phyloP scores from a whole-genome alignment of 1,140 invertebrate genomes.

The Yoshiicerus persimilis region DNA sequence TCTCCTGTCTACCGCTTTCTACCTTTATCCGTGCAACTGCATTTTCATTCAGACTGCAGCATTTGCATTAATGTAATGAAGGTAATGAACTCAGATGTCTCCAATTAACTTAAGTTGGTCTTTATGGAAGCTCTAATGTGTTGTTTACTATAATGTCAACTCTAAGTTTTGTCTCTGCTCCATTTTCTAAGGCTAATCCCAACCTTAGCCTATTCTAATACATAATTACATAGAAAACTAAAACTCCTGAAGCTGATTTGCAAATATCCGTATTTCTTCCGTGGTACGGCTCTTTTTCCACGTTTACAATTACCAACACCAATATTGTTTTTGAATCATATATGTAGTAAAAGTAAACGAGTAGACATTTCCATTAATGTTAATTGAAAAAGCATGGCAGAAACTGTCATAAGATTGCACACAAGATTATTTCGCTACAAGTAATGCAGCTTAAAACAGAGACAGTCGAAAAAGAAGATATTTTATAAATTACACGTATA shows the following conservation, averaged over 20 bases:
- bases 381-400: background rate
- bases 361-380: background rate
- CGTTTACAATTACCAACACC: too few species aligned
- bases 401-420: background rate
- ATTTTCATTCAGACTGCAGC: constrained; percentile 6
- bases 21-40: background rate
- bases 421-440: background rate
- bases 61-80: constrained; percentile 17
- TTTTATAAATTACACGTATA: background rate
- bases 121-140: background rate
- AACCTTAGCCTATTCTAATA: background rate
- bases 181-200: background rate
- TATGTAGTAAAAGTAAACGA: too few species aligned
- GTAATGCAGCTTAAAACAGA: background rate
- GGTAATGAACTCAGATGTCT: constrained; percentile 9
- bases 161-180: background rate
- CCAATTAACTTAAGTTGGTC: background rate
- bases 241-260: background rate
- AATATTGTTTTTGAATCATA: background rate
- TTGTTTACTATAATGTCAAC: background rate
- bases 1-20: background rate
- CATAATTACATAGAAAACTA: background rate
- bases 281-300: background rate
- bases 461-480: background rate
- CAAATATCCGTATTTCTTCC: too few species aligned